Conservation (phyloP, 1,140 invertebrate genomes). For the Drosophila kurseongensis region DNA sequence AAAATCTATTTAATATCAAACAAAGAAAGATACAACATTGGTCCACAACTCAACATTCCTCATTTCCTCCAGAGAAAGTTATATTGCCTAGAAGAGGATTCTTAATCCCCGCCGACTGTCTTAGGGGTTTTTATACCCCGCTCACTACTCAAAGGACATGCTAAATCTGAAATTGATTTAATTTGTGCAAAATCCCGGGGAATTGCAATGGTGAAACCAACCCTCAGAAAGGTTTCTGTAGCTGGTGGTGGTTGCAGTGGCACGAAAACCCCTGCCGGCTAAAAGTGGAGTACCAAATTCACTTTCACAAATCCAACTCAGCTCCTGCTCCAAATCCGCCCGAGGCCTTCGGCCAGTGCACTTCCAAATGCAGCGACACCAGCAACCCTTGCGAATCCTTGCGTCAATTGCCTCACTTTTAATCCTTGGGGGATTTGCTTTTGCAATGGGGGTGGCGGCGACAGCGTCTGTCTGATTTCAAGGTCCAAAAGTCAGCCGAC, state of each 20-base stretch:
- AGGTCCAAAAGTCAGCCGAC: slow-evolving; percentile 57
- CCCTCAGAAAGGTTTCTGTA: slow-evolving; percentile 14
- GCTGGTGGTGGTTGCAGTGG: slow-evolving; percentile 29
- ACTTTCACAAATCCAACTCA: slow-evolving; percentile 49
- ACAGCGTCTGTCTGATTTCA: slow-evolving; percentile 40
- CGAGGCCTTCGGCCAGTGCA: slow-evolving; percentile 36
- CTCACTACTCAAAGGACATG: slow-evolving; percentile 22
- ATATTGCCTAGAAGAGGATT: neutral
- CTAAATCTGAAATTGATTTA: slow-evolving; percentile 54
- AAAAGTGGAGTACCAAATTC: slow-evolving; percentile 51
- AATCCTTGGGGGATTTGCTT: slow-evolving; percentile 29
- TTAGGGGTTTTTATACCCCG: neutral
- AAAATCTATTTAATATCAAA: slow-evolving; percentile 2
- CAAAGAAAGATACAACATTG: neutral
- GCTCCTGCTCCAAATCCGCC: slow-evolving; percentile 49
- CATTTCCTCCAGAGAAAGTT: neutral
- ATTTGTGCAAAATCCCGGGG: slow-evolving; percentile 44
- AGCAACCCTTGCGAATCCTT: slow-evolving; percentile 47
- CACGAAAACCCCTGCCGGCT: slow-evolving; percentile 19
- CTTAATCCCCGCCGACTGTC: slow-evolving; percentile 15
- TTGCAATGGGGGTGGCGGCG: slow-evolving; percentile 28
- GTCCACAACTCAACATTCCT: neutral
- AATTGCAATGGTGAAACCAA: slow-evolving; percentile 39
- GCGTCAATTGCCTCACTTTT: slow-evolving; percentile 22
- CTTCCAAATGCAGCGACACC: slow-evolving; percentile 35